Percentiles rank a stretch among this genome's conserved stretches.
Conservation (phyloP, 1,140 invertebrate species). For the Geopemphigus sp. region DNA sequence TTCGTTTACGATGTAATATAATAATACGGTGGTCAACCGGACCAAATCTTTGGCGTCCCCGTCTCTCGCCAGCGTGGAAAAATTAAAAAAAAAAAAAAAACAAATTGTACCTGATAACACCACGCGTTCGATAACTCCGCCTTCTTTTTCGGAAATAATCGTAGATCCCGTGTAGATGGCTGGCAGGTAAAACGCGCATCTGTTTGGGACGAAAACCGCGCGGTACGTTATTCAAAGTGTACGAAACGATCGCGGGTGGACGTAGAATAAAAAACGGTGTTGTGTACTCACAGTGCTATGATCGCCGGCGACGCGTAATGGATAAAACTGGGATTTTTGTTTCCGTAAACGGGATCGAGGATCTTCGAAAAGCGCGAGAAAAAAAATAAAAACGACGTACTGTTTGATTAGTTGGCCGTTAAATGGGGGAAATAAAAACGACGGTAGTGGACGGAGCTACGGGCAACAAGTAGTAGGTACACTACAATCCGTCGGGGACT, state of each 20-base stretch:
- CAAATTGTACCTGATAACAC: constrained; percentile 53
- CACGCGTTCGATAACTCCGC: constrained; percentile 52
- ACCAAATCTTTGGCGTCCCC: too few relatives aligned
- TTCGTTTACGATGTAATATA: too few relatives aligned
- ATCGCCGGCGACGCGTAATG: constrained; percentile 52
- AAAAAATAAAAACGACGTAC: background rate
- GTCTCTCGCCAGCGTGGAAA: too few relatives aligned
- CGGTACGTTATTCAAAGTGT: background rate
- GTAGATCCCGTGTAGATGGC: constrained; percentile 52
- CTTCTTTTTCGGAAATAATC: constrained; percentile 53
- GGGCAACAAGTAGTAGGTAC: too few relatives aligned
- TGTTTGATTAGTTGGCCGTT: background rate
- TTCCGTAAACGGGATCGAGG: constrained; percentile 51
- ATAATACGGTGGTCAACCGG: too few relatives aligned
- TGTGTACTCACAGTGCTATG: constrained; percentile 51
- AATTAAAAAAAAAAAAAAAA: too few relatives aligned
- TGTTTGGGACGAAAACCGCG: constrained; percentile 8
- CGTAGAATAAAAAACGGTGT: background rate
- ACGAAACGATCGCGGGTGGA: too few relatives aligned
- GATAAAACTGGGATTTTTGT: constrained; percentile 49
- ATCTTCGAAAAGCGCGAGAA: constrained; percentile 44
- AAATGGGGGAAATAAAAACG: background rate
- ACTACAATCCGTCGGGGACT: too few relatives aligned
- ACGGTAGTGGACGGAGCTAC: too few relatives aligned
- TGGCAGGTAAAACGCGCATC: constrained; percentile 53